These are phyloP conservation scores for Ochropleura leucogaster DNA, from an alignment of 2,888 invertebrate genomes.

Conservation along the genomic window DNA sequence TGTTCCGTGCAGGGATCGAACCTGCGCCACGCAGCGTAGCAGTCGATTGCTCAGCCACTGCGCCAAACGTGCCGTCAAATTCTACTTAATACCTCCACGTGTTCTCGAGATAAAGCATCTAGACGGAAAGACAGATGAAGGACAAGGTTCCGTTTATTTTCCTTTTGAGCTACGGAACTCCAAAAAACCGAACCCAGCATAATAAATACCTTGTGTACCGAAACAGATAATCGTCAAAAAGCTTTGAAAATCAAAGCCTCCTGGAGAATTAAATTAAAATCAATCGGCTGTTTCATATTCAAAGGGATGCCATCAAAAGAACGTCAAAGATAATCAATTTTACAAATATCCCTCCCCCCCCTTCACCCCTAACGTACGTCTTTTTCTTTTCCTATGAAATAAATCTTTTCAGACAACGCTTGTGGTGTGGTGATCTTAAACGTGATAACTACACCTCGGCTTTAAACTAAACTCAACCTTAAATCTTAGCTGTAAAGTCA, in stretches of 20 bases:
- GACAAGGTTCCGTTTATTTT: too few species aligned
- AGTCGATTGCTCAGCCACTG: too few species aligned
- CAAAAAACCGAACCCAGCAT: neutral
- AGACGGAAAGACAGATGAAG: too few species aligned
- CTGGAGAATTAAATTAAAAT: conserved; percentile 86
- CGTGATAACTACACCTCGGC: conserved; percentile 34
- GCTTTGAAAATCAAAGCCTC: conserved; percentile 75
- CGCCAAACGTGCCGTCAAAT: too few species aligned
- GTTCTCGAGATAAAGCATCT: too few species aligned
- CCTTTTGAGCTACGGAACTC: too few species aligned
- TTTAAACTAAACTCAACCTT: conserved; percentile 45
- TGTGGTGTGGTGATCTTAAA: conserved; percentile 51
- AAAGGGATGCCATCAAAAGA: conserved; percentile 83
- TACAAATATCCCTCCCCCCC: conserved; percentile 83
- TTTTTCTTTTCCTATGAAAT: conserved; percentile 84
- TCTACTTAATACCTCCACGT: too few species aligned
- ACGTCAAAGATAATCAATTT: conserved; percentile 89
- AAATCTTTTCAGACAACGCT: conserved; percentile 81
- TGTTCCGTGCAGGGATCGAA: too few species aligned
- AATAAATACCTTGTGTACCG: conserved; percentile 75
- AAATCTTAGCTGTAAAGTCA: rapidly evolving
- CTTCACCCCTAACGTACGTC: conserved; percentile 69
- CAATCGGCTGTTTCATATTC: conserved; percentile 80
- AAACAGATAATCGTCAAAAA: conserved; percentile 79
- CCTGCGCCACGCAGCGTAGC: too few species aligned